Evolutionary conservation across 2,888 invertebrate species (phyloP), one percentile per base, ranked within the genome.

Genomic region (Halocaridina rubra): DNA sequence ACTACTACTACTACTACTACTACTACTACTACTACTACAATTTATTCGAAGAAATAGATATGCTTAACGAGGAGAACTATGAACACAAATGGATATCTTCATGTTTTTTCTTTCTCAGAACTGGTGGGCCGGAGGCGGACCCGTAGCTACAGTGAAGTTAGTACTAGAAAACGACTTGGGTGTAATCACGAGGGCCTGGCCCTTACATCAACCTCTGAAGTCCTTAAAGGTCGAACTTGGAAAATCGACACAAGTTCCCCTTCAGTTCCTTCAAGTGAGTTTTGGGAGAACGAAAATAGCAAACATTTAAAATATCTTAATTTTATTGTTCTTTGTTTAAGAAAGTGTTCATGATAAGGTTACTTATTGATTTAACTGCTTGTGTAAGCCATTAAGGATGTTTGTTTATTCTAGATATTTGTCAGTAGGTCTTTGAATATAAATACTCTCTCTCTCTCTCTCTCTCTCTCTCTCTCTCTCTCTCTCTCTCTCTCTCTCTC

Each of bases 101-200:
- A n/a, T n/a, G n/a, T n/a, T n/a, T n/a, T n/a, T n/a, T n/a, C n/a
- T n/a, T n/a, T n/a, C n/a, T n/a, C n/a, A n/a, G n/a, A n/a, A n/a
- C n/a, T 53, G 53, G 53, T 19, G n/a, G 4, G 53, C n/a, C 7
- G 59, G 13, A 32, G 76, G 81, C 19, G 76, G 81, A 19, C 46
- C 57, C 1, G 82, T 82, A 29, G 82, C 82, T 46, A 82, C 82
- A 0, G 82, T 82, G 19, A 82, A 82, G 82, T 27, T 82, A 46
- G 82, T 82, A 30, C 22, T 82, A 72, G 82, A 82, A 71, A 57
- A 61, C 1, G 77, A 71, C 32, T 71, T 82, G 59, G 82, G 82
- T 3, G 82, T 82, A 8, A 82, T 82, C 59, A 82, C 82, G 13
- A 59, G 77, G 27, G 82, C 82, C 5, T 82, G 82, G 82, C 77